These are phyloP conservation scores for Battus philenor DNA, from an alignment of 1,140 invertebrate species.

Conservation along the genomic window DNA sequence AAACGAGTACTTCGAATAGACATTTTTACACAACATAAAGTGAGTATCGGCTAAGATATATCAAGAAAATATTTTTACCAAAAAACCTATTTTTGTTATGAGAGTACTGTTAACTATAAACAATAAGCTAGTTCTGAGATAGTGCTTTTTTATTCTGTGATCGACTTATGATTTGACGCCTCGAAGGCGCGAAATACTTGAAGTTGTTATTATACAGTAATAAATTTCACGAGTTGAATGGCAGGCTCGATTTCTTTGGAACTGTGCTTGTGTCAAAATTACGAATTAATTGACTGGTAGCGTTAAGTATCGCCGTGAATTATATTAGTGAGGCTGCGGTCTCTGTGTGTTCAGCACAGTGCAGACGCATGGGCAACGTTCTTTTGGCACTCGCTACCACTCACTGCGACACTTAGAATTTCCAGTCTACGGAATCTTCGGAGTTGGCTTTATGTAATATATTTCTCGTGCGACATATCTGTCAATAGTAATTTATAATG, in stretches of 20 bases:
- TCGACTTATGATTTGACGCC: slow-evolving; percentile 47
- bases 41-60: slow-evolving; percentile 51
- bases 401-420: not conserved
- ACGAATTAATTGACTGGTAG: slow-evolving; percentile 28
- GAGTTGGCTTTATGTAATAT: slow-evolving; percentile 31
- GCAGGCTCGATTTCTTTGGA: not conserved
- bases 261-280: no score
- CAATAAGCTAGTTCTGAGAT: slow-evolving; percentile 53
- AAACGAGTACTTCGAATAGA: slow-evolving; percentile 31
- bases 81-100: slow-evolving; percentile 71
- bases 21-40: slow-evolving; percentile 43
- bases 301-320: slow-evolving; percentile 20
- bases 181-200: slow-evolving; percentile 26
- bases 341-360: not conserved
- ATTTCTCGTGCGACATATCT: slow-evolving; percentile 56
- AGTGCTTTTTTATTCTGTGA: slow-evolving; percentile 65
- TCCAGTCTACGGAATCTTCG: slow-evolving; percentile 9
- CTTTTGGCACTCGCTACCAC: not conserved
- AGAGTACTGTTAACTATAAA: slow-evolving; percentile 56
- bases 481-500: slow-evolving; percentile 28
- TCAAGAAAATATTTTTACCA: slow-evolving; percentile 57
- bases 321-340: not conserved
- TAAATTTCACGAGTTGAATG: not conserved
- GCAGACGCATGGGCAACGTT: not conserved
- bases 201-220: not conserved